These are phyloP conservation scores for Eulemur macaco DNA, from an alignment of 2,113 vertebrate species.

Conservation along the genomic window DNA sequence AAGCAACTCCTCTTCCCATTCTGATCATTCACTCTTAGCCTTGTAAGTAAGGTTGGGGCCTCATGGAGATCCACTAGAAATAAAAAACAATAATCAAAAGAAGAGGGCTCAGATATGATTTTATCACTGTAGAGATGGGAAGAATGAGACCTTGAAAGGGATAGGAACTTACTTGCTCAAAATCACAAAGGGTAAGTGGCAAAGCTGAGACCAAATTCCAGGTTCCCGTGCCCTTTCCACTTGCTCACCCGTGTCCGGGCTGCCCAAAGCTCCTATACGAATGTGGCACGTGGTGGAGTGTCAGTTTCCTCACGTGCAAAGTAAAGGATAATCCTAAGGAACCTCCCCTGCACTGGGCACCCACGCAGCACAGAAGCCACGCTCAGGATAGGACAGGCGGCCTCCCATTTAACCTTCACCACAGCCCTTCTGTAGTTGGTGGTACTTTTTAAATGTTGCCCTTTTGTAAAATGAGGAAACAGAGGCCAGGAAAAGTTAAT, in stretches of 20 bases:
- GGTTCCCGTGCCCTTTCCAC: neutral
- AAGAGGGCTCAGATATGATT: neutral
- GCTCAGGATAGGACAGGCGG: neutral
- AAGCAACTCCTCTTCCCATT: neutral
- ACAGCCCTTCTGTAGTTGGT: neutral
- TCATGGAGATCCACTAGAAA: neutral
- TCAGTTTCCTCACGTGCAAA: neutral
- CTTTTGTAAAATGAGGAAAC: neutral
- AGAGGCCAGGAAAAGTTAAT: neutral
- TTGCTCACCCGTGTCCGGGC: neutral
- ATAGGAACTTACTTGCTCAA: neutral
- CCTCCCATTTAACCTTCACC: neutral
- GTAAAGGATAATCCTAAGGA: neutral
- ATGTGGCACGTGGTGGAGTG: accelerated
- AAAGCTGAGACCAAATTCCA: neutral
- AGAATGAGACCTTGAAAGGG: neutral
- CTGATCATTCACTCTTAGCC: neutral
- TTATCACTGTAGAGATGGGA: neutral
- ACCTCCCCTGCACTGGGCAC: no score
- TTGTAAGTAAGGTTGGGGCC: neutral
- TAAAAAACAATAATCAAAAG: neutral
- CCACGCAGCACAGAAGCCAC: accelerated
- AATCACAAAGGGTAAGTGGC: neutral
- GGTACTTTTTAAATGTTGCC: neutral
- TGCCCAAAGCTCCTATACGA: neutral